Evolutionary conservation across 1,140 invertebrate genomes (phyloP), one percentile per base, ranked within the genome.

Genomic region (Tetragnatha versicolor): DNA sequence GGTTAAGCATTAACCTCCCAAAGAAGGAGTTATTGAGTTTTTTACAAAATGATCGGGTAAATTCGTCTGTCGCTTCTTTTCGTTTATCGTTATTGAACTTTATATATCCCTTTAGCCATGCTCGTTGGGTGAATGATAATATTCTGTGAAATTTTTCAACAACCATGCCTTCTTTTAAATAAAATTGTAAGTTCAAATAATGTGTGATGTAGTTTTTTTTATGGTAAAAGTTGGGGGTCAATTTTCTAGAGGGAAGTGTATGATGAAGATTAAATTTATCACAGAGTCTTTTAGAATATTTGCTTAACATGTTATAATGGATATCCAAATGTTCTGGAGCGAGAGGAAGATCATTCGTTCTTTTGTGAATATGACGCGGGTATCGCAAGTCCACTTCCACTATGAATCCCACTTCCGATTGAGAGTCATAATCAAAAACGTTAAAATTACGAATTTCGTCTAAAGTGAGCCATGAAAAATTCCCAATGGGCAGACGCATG

Each of bases 1-100:
- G 81, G 83, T 88, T 88, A 82, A 88, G 86, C 82, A 87, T 88
- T 0, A 85, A 85, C 85, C 88, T 88, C 3, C 86, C 88, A 83
- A 85, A 88, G 17, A 87, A 82, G 14, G 84, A 83, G 83, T 88
- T 88, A 80, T 87, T 87, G 79, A 88, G 84, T 65, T 88, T 77
- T 79, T 84, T 84, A 68, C 81, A 84, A 45, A 84, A 84, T 65
- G 83, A 81, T 81, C 83, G 82, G 58, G 83, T 79, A 76, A 82
- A 83, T 39, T 81, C 68, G 77, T 83, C 83, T 49, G 73, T 81
- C 47, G 83, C 80, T 81, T 78, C 37, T 42, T 51, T 69, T 80
- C 81, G 55, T 45, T 80, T 73, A 60, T 81, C 76, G 33, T 85
- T 88, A 84, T 88, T 88, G 29, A 84, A 80, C 33, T 85, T 83